Base-by-base conservation (phyloP, 64 coral and sea anemone genomes). In the Catalaphyllia jardinei region DNA sequence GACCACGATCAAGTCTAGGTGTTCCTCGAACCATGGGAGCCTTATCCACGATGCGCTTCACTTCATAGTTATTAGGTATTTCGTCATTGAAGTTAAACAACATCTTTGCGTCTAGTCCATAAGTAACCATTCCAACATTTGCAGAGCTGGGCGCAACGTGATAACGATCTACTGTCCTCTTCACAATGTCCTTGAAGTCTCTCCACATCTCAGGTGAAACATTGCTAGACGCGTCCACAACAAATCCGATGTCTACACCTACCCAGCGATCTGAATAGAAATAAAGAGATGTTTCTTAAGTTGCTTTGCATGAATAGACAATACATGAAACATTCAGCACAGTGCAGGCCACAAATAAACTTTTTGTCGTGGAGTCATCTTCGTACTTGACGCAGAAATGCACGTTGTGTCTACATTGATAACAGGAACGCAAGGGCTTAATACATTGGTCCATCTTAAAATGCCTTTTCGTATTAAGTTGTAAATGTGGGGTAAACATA, bases 1-100 rank as follows among this genome's bases (percentile, higher is more conserved):
- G 74, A 2, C 35, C 90, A 17, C 60, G 83, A 33, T 87, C 90
- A 31, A 92, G 72, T 67, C 77, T 92, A 15, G 90, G 30, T 27
- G 75, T 52, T 31, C 90, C 90, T 71, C 75, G 69, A 31, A 54
- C 29, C 29, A 65, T 6, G 15, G 13, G n/a, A 1, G 90, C 82
- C 25, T 55, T 78, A 46, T 90, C 88, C 50, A 93, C 89, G 10
- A 90, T 46, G 39, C 60, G 42, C 42, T 52, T 88, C 49, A 96
- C 67, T 85, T 84, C 94, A 10, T 89, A 60, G n/a, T 88, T 83
- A 14, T 83, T 90, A 4, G 93, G 61, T 65, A 87, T 38, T 38
- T 96, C 88, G 75, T 89, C 87, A 63, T 93, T 96, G 24, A 96
- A 93, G 60, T 93, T 71, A 64, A 96, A 96, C 20, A 73, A 80